Percentiles rank a stretch among this genome's conserved stretches.
These are phyloP conservation scores for Drosophila mayaguana DNA, from an alignment of 2,888 invertebrate species.

Conservation along the genomic window DNA sequence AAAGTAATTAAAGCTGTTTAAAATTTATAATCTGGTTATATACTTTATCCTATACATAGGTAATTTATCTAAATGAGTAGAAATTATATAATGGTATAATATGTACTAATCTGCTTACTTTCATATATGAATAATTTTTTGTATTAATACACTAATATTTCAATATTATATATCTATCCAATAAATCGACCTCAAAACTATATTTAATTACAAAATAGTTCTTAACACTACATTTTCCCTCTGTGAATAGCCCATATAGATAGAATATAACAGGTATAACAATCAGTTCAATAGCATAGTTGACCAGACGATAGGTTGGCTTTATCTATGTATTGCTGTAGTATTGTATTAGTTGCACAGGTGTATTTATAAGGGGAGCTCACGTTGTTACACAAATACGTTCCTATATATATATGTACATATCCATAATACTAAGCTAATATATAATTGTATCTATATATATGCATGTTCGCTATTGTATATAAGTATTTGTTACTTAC, in stretches of 20 bases:
- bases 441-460: not conserved
- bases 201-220: no score
- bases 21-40: not conserved
- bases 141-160: not conserved
- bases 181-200: no score
- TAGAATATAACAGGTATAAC: slow-evolving; percentile 1
- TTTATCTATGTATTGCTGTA: slow-evolving; percentile 33
- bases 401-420: not conserved
- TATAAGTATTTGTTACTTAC: slow-evolving; percentile 72
- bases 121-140: not conserved
- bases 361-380: slow-evolving; percentile 38
- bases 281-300: slow-evolving; percentile 1
- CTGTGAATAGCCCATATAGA: not conserved
- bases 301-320: not conserved
- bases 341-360: slow-evolving; percentile 53
- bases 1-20: not conserved
- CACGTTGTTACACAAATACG: not conserved
- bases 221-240: not conserved
- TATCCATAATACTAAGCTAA: not conserved
- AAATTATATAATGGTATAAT: no score
- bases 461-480: slow-evolving; percentile 1
- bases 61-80: no score
- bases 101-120: no score
- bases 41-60: not conserved
- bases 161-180: not conserved